Evolutionary conservation across 2,113 vertebrate species (phyloP), one percentile per base, ranked within the genome.

Genomic region (Otis tarda): DNA sequence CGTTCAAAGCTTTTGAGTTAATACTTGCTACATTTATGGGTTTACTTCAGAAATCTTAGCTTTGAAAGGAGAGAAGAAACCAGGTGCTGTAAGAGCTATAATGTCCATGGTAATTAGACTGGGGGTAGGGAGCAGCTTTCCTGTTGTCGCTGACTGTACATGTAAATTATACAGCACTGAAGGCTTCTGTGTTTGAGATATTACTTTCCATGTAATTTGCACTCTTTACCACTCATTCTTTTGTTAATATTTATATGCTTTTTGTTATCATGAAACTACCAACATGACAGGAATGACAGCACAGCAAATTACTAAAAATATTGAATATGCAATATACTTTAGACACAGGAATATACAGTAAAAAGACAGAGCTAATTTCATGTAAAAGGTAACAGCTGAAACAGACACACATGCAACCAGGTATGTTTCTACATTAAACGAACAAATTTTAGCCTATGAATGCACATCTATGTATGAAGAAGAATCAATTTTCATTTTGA

Each of bases 21-120:
- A 75, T 93, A 75, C 21, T 45, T 87, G 80, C 28, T 75, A 77
- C 16, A 41, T 88, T 93, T 96, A 87, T 70, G 86, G 87, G 95
- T 70, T 90, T 87, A 55, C 37, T 70, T 77, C 52, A 83, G 49
- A 65, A 60, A 82, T 55, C 30, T 18, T 89, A 27, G 45, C 59
- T 80, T 88, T 68, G 28, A 90, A 82, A 83, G 30, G 14, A 61
- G 9, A 70, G 61, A 63, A 68, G 69, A 71, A 93, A 89, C 73
- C 94, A 96, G 86, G 76, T 91, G 87, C 63, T 83, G 27, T 56
- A 92, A 55, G 49, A 96, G 43, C 39, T 88, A 71, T 78, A 88
- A 83, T 90, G 15, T 49, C 45, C 31, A 25, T 45, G 27, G 49
- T 59, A 80, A 76, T 81, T 87, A 78, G 33, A 21, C 33, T 9